Conservation (phyloP, 2,888 invertebrate genomes). For the Agonopterix heracliana region DNA sequence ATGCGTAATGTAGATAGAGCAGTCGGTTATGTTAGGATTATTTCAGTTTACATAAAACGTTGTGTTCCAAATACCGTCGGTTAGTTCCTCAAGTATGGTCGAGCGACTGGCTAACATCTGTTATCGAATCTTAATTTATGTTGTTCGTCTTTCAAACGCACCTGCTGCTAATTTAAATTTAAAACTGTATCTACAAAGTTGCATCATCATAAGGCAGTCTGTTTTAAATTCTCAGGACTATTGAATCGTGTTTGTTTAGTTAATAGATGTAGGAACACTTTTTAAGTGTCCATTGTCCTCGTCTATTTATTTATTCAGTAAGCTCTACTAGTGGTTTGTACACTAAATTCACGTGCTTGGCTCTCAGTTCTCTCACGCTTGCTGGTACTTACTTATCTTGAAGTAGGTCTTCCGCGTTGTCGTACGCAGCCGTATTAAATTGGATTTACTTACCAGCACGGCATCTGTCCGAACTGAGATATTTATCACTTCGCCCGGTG, state of each 20-base stretch:
- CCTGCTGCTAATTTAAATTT: conserved; percentile 59
- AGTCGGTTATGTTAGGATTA: conserved; percentile 23
- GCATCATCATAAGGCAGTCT: conserved; percentile 9
- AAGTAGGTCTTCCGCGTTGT: conserved; percentile 46
- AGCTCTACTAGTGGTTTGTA: conserved; percentile 51
- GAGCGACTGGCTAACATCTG: conserved; percentile 65
- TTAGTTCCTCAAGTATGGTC: conserved; percentile 48
- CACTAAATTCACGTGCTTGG: conserved; percentile 48
- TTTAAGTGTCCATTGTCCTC: conserved; percentile 46
- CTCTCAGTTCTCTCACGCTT: conserved; percentile 50
- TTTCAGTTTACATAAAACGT: conserved; percentile 51
- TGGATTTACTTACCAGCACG: conserved; percentile 27
- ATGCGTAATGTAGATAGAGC: not conserved
- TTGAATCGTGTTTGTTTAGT: conserved; percentile 39
- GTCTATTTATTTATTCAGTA: conserved; percentile 30
- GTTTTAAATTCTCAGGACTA: conserved; percentile 35
- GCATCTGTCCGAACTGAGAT: conserved; percentile 53
- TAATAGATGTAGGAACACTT: conserved; percentile 42
- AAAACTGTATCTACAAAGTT: conserved; percentile 22
- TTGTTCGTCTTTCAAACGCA: conserved; percentile 64
- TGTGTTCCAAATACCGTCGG: conserved; percentile 49
- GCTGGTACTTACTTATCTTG: conserved; percentile 26
- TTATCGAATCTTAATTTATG: conserved; percentile 67
- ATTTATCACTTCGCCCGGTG: conserved; percentile 58
- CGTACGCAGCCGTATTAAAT: conserved; percentile 32